Evolutionary conservation across 2,113 vertebrate genomes (phyloP), one percentile per base, ranked within the genome.

Genomic region (Cyphomyrus plagiostoma): DNA sequence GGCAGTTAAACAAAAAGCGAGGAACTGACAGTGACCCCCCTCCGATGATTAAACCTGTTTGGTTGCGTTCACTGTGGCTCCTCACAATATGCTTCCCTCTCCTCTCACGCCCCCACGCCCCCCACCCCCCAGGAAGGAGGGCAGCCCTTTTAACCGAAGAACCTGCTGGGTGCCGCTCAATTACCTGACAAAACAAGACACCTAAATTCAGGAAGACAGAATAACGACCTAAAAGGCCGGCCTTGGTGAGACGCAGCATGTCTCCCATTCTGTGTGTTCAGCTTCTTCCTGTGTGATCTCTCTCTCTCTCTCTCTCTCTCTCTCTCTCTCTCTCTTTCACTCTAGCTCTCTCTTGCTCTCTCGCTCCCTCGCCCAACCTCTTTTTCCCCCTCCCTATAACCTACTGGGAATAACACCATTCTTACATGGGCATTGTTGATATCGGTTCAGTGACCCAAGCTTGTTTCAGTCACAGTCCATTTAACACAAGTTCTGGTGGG

Each of bases 51-150:
- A 74, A 74, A 35, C 11, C 30, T 26, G n/a, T 74, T 74, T 74
- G 26, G 80, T 46, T 83, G 39, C 80, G 23, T 62, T 83, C 80
- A 83, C 19, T 83, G 42, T 13, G 30, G 80, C 80, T 83, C 15
- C 39, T 46, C 80, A 45, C 39, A 90, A 92, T 90, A 21, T 92
- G 92, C 94, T 93, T 94, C 94, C 66, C 11, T 74, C 30, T 35
- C 66, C 30, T 35, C n/a, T 35, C 26, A 39, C 3, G 1, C 13
- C 15, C 70, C 3, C 26, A 10, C 11, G 0, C 11, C 13, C 70
- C 3, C 26, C 26, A 3, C 30, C 30, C 82, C 19, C 19, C 17
- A 3, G 4, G 42, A 45, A 45, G 42, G 42, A 45, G 42, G 42
- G 42, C 42, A 45, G 42, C 42, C 42, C 42, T 45, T 45, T 45